phyloP scores from a whole-genome alignment of 2,113 vertebrate genomes.

The Empidonax alnorum region DNA sequence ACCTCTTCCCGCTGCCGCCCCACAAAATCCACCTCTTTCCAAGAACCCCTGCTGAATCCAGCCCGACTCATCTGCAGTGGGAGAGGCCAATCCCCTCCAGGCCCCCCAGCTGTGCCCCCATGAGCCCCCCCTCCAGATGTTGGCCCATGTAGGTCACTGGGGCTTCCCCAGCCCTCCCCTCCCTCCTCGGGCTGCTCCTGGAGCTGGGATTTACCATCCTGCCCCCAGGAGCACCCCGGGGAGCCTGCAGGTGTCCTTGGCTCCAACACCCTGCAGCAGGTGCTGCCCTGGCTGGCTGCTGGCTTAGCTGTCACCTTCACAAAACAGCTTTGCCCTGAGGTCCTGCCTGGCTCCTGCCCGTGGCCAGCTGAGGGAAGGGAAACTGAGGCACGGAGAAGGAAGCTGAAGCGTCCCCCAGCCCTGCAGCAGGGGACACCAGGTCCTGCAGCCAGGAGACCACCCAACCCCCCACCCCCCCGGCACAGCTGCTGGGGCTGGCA shows the following conservation, averaged over 20 bases:
- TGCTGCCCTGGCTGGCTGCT: background rate
- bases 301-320: rapidly evolving
- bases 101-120: background rate
- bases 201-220: background rate
- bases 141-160: slow-evolving; percentile 29
- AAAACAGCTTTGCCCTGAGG: background rate
- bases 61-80: background rate
- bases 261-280: background rate
- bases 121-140: background rate
- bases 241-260: background rate
- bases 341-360: background rate
- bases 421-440: too few relatives aligned
- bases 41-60: background rate
- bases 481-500: background rate
- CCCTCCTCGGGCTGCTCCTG: background rate
- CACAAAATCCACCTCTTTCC: slow-evolving; percentile 9
- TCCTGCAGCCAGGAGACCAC: background rate
- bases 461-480: rapidly evolving
- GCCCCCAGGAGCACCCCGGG: background rate
- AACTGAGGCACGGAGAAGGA: background rate
- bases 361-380: background rate
- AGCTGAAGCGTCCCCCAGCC: background rate
- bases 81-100: background rate
- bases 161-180: background rate
- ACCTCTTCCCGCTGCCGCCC: background rate